Evolutionary conservation across 2,888 invertebrate species (phyloP).

Genomic region (Apotomis betuletana): DNA sequence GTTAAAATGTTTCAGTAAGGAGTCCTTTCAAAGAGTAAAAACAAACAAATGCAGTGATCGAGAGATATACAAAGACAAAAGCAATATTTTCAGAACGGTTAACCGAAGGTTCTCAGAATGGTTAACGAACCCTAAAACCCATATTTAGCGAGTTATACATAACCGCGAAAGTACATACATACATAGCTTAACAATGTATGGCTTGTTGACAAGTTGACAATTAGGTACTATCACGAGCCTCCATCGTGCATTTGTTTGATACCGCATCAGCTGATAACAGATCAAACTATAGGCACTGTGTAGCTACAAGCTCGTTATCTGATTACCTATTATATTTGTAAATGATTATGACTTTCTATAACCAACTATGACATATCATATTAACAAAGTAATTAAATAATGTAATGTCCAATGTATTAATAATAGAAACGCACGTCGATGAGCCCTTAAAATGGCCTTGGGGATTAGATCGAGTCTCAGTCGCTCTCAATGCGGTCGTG

Average conservation of each 20-base stretch:
- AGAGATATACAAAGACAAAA: too few species aligned
- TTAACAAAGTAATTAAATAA: too few species aligned
- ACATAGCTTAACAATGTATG: constrained; percentile 2
- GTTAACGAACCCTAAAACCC: constrained; percentile 14
- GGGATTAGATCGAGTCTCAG: too few species aligned
- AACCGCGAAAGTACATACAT: constrained; percentile 19
- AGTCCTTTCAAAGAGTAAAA: too few species aligned
- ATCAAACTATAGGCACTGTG: constrained; percentile 23
- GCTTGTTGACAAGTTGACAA: constrained; percentile 34
- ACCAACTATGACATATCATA: background rate
- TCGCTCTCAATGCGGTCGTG: too few species aligned
- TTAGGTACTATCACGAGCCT: constrained; percentile 24
- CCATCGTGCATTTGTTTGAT: constrained; percentile 32
- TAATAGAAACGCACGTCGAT: too few species aligned
- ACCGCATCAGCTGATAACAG: constrained; percentile 24
- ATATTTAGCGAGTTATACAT: constrained; percentile 25
- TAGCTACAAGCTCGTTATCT: background rate
- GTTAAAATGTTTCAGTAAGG: too few species aligned
- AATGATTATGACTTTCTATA: constrained; percentile 12
- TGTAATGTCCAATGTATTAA: too few species aligned
- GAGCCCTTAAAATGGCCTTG: too few species aligned
- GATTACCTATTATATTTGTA: constrained; percentile 1
- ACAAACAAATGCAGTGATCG: too few species aligned
- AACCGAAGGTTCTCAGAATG: background rate
- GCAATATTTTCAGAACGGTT: background rate